Percentiles rank a stretch among this genome's conserved stretches.
These are phyloP conservation scores for Telmatochromis sp. DNA, from an alignment of 2,113 vertebrate species.

Conservation along the genomic window DNA sequence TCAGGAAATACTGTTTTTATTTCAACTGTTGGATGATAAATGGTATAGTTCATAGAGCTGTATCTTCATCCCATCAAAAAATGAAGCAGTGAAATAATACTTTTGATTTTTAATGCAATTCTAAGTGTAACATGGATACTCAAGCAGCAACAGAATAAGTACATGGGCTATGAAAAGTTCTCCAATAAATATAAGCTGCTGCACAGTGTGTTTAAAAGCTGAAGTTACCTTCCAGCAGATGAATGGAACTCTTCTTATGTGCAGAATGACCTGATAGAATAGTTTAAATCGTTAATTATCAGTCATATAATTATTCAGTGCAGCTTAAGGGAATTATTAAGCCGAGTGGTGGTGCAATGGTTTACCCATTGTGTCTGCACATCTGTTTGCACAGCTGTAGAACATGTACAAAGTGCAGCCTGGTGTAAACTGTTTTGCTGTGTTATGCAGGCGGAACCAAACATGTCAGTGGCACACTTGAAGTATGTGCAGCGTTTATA, in stretches of 20 bases:
- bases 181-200: not conserved
- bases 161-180: not conserved
- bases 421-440: not conserved
- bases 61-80: not conserved
- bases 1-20: not conserved
- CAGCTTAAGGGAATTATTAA: not conserved
- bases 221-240: not conserved
- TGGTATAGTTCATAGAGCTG: not conserved
- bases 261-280: not conserved
- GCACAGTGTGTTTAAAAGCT: not conserved
- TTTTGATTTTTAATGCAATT: not conserved
- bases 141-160: not conserved
- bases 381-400: not conserved
- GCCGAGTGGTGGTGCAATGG: not conserved
- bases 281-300: not conserved
- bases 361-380: not conserved
- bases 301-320: not conserved
- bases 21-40: not conserved
- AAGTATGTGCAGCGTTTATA: not conserved
- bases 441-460: not conserved
- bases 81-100: not conserved
- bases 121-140: not conserved
- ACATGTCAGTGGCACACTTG: not conserved
- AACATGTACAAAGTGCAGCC: conserved; percentile 28
- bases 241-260: not conserved